Evolutionary conservation across 2,797 vertebrate genomes (phyloP).

Genomic region (Cyprinella venusta): DNA sequence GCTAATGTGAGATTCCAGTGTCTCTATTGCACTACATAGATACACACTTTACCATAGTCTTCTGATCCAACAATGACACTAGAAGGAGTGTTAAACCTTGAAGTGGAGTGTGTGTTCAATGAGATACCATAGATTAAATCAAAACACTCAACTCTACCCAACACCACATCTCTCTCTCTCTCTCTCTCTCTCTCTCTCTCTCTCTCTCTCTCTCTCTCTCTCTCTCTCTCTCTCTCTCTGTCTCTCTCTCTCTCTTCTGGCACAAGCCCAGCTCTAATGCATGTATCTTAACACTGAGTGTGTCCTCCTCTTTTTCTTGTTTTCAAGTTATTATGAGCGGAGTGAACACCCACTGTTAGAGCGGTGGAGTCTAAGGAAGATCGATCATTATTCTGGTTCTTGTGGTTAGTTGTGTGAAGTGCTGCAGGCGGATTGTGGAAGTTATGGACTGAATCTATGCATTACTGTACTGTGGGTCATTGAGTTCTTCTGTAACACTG

Average conservation of each 20-base stretch:
- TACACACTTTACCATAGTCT: slow-evolving; percentile 10
- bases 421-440: not conserved
- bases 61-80: slow-evolving; percentile 7
- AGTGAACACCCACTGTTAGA: not conserved
- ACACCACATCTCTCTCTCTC: too few species aligned
- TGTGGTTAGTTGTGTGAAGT: slow-evolving; percentile 14
- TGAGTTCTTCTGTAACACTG: slow-evolving; percentile 16
- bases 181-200: too few species aligned
- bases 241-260: too few species aligned
- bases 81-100: slow-evolving; percentile 29
- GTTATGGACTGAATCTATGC: slow-evolving; percentile 9
- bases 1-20: slow-evolving; percentile 11
- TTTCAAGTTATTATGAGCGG: slow-evolving; percentile 1
- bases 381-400: not conserved
- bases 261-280: not conserved
- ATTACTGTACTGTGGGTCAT: slow-evolving; percentile 16
- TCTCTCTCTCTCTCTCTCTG: accelerated
- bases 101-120: slow-evolving; percentile 35
- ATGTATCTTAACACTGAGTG: slow-evolving; percentile 2
- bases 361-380: not conserved
- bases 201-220: too few species aligned
- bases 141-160: slow-evolving; percentile 9
- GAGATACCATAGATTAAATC: slow-evolving; percentile 35
- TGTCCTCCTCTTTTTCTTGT: not conserved
- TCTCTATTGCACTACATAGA: slow-evolving; percentile 19